Evolutionary conservation across 1,140 invertebrate genomes (phyloP), one percentile per base, ranked within the genome.

Genomic region (Tyrophagus putrescentiae): DNA sequence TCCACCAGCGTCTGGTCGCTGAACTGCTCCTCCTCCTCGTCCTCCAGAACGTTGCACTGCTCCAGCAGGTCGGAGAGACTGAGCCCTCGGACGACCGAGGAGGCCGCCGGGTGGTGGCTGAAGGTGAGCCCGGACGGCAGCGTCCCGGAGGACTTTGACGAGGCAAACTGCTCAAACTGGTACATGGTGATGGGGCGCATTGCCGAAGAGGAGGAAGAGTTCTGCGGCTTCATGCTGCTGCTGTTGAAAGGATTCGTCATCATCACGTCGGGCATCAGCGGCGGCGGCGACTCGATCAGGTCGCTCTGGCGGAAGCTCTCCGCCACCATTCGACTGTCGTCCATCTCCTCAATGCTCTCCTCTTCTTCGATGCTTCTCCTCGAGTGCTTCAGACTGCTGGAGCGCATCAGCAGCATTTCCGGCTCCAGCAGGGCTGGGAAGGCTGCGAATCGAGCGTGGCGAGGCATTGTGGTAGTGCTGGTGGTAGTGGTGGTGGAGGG

Each of bases 241-340:
- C 7, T 18, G 21, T 48, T 48, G 45, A 48, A 9, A 7, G 21
- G 21, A 48, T 7, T 21, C n/a, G n/a, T n/a, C n/a, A n/a, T n/a
- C n/a, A n/a, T n/a, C n/a, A 7, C 21, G 7, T 48, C 21, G 18
- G 7, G 7, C 45, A 48, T 18, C 18, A 48, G 18, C 18, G 45
- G 45, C 31, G 45, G 45, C 31, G 45, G 45, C 31, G 45, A 48
- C 31, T 48, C 45, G 45, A 48, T 48, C 45, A 48, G 21, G 7
- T 48, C 45, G 31, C 45, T 48, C 7, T 21, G 7, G 31, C 31
- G 7, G 45, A 48, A 48, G 7, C 31, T 7, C 31, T 39, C 13
- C 13, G 23, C 45, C 45, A 18, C 23, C 18, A 25, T 29, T 7
- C 7, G 45, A 48, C 31, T 48, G 45, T 7, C 45, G 23, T 48